Base-by-base conservation (phyloP, 2,888 invertebrate genomes). In the Podabrus alpinus region DNA sequence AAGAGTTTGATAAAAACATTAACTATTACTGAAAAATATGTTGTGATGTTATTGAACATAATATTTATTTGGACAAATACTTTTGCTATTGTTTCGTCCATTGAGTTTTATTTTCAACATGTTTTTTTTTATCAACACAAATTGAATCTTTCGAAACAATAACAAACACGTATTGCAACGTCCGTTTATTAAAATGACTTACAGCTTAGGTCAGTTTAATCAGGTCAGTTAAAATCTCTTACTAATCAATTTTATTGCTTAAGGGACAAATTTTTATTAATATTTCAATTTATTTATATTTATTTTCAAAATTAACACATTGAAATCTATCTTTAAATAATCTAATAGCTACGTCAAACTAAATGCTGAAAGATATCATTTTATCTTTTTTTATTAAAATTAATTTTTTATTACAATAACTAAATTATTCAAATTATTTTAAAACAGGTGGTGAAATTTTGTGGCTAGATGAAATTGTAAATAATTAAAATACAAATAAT, bases 1-100 rank as follows among this genome's bases (percentile, higher is more conserved):
- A 74, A 74, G 74, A 74, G 68, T 71, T 73, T 24, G 68, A 73
- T 69, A 15, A 69, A 59, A 66, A 69, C 64, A 66, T 73, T 67
- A 70, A 70, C 70, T 66, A 71, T 66, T 71, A 71, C 64, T 64
- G 45, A 45, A 29, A 66, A 71, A 60, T 70, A 45, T 21, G 45
- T 15, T 71, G 60, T 70, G 17, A 13, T 70, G 69, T 70, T 19
- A 45, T 19, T 70, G 29, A 64, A 59, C 66, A 67, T 60, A 60
- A 59, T 64, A 62, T 62, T 70, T 70, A 45, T 45, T 45, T 45
- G n/a, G 45, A 45, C 45, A 45, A 45, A 45, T 45, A 45, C 45
- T n/a, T 45, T 45, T 45, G 45, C 45, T 45, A n/a, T 45, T 64
- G 62, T 64, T 64, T 64, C 62, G 62, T 64, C 13, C 19, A 13